Evolutionary conservation across 1,140 invertebrate genomes (phyloP).

Genomic region (Drosophila serrata): DNA sequence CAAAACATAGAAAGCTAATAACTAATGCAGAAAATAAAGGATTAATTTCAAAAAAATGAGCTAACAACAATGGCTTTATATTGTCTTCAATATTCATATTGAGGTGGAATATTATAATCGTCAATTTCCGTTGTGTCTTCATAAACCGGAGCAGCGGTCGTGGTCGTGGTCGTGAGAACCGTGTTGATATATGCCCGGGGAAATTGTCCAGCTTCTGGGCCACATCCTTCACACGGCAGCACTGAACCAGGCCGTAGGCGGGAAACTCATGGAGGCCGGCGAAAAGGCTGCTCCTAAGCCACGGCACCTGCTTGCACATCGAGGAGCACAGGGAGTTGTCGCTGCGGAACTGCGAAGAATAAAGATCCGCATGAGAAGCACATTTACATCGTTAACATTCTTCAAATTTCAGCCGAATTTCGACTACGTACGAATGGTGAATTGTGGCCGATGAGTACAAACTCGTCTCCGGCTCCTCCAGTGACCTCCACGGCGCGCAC

Average conservation of each 20-base stretch:
- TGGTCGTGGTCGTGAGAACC: neutral
- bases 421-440: constrained; percentile 45
- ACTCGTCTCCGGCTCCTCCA: constrained; percentile 21
- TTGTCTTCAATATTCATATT: too few relatives aligned
- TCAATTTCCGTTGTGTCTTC: too few relatives aligned
- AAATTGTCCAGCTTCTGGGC: constrained; percentile 57
- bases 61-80: too few relatives aligned
- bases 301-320: constrained; percentile 55
- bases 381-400: neutral
- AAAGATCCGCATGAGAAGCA: too few relatives aligned
- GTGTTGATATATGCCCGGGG: neutral
- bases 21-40: too few relatives aligned
- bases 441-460: constrained; percentile 55
- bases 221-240: constrained; percentile 55
- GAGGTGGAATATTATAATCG: too few relatives aligned
- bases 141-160: neutral
- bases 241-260: constrained; percentile 41
- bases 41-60: too few relatives aligned
- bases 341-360: constrained; percentile 15
- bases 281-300: constrained; percentile 48
- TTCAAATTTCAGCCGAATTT: neutral
- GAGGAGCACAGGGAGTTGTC: constrained; percentile 27
- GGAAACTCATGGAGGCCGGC: constrained; percentile 28
- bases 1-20: too few relatives aligned
- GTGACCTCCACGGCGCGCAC: constrained; percentile 17